A percentile compares a stretch with the other conserved stretches of the same genome.
These are phyloP conservation scores for Notolepis coatsorum DNA, from an alignment of 2,797 vertebrate species.

Conservation along the genomic window DNA sequence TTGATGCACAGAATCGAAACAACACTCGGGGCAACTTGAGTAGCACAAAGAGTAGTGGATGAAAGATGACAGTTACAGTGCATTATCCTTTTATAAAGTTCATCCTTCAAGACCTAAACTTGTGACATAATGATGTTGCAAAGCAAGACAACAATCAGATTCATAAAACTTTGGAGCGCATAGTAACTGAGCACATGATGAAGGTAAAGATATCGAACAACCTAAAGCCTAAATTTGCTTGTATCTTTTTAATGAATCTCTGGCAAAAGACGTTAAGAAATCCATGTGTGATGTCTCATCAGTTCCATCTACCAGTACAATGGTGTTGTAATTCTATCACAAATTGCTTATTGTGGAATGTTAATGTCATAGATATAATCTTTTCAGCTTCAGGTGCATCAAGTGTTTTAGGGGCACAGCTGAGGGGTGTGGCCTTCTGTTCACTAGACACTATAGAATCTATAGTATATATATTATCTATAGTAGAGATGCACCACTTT, in stretches of 20 bases:
- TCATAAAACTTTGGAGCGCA: too few species aligned
- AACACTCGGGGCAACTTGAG: not conserved
- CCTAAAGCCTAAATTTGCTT: not conserved
- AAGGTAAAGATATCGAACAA: not conserved
- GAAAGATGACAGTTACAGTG: not conserved
- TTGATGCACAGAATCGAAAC: slow-evolving; percentile 14
- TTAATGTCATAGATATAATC: too few species aligned
- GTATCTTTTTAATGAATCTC: not conserved
- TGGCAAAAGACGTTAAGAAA: not conserved
- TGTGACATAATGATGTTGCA: not conserved
- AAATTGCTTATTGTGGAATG: too few species aligned
- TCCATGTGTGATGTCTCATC: not conserved
- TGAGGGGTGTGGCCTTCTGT: too few species aligned
- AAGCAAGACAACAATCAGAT: not conserved
- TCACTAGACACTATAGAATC: too few species aligned
- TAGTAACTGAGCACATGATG: not conserved
- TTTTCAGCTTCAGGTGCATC: too few species aligned
- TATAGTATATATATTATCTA: too few species aligned
- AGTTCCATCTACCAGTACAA: too few species aligned
- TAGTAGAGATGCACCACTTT: too few species aligned
- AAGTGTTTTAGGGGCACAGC: too few species aligned
- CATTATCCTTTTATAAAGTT: not conserved
- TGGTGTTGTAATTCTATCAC: too few species aligned
- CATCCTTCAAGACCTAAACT: not conserved
- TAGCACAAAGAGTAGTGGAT: not conserved